Base-by-base conservation (phyloP, 1,140 invertebrate genomes). In the Drosophila nasuta region DNA sequence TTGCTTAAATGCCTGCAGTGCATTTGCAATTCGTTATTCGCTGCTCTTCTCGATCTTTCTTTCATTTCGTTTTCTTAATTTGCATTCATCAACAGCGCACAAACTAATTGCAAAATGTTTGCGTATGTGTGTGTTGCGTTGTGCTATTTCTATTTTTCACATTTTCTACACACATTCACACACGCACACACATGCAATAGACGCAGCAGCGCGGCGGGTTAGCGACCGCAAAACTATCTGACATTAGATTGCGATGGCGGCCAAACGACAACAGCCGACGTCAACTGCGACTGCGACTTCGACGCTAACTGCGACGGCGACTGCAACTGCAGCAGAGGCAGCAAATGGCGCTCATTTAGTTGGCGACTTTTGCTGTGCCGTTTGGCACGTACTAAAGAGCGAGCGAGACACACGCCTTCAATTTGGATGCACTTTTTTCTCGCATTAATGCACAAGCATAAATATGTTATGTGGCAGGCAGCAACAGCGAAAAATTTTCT, bases 181-280 rank as follows among this genome's bases (percentile, higher is more conserved):
- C 66, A 70, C 46, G 33, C 48, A 54, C 43, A 46, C 63, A 60
- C 48, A 49, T 28, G 20, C 20, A 28, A 48, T 17, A 54, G 25
- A 51, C 48, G 66, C 58, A 45, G 69, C 69, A 73, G 68, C 69
- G 68, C 76, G 77, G 80, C 75, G 91, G 91, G 91, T 92, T 91
- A 92, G 91, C 91, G 91, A 92, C 91, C 91, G 91, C 91, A 92
- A 92, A 92, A 92, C 91, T 92, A 92, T 92, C 91, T 92, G 91
- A 92, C 91, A 92, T 92, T 92, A 92, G 91, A 92, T 92, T 92
- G 88, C 79, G 91, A 91, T 92, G 91, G 91, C 91, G 91, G 91
- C 91, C 91, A 92, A 92, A 92, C 91, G 91, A 91, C 91, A 92
- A 92, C 91, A 91, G 91, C 91, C 90, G 90, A 83, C 79, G 90